Evolutionary conservation across 2,888 invertebrate species (phyloP).

Genomic region (Stomorhina lunata): DNA sequence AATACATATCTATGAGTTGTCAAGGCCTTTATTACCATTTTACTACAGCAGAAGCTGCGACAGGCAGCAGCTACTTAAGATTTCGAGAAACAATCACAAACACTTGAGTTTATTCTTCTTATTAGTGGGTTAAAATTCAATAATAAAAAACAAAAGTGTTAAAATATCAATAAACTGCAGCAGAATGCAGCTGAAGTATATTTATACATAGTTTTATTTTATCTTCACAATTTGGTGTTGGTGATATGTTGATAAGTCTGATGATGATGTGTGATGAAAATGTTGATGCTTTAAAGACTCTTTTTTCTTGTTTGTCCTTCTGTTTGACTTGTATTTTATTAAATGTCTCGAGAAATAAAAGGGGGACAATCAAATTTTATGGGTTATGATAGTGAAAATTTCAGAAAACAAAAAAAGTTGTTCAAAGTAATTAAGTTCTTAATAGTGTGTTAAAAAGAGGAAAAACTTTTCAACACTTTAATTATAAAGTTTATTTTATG

Average conservation of each 20-base stretch:
- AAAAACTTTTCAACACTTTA: constrained; percentile 57
- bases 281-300: constrained; percentile 39
- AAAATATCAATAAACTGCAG: constrained; percentile 60
- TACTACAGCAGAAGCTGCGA: constrained; percentile 17
- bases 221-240: neutral
- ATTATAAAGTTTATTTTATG: constrained; percentile 37
- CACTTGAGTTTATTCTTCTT: neutral
- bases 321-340: neutral
- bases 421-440: constrained; percentile 62
- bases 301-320: constrained; percentile 30
- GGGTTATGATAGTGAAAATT: constrained; percentile 20
- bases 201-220: neutral
- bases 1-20: constrained; percentile 12
- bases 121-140: constrained; percentile 40
- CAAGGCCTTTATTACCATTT: neutral
- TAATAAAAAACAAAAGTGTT: constrained; percentile 61
- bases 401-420: constrained; percentile 26
- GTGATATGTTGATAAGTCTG: constrained; percentile 6
- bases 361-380: constrained; percentile 43
- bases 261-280: constrained; percentile 63
- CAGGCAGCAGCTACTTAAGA: constrained; percentile 38
- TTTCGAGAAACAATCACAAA: constrained; percentile 31
- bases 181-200: neutral
- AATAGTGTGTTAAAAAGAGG: constrained; percentile 61
- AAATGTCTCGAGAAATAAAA: neutral